Evolutionary conservation across 2,113 vertebrate species (phyloP).

Genomic region (Cephalopterus ornatus): DNA sequence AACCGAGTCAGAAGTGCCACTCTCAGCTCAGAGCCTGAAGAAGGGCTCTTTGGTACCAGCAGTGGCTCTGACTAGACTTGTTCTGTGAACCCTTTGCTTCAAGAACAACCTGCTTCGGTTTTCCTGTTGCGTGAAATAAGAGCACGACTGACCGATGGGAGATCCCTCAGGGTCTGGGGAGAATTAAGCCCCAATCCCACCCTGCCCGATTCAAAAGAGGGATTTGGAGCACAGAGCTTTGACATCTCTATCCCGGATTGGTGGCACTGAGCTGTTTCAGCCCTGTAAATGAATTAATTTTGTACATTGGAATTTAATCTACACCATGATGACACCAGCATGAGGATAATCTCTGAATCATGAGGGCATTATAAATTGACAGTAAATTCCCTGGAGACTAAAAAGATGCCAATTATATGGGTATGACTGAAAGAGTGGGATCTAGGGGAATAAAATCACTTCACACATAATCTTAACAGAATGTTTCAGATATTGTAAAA

Average conservation of each 20-base stretch:
- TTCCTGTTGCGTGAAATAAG: not conserved
- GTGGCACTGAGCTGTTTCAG: not conserved
- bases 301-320: not conserved
- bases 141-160: not conserved
- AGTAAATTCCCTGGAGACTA: not conserved
- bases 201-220: not conserved
- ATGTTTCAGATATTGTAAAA: not conserved
- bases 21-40: not conserved
- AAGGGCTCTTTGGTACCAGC: not conserved
- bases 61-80: not conserved
- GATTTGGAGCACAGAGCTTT: not conserved
- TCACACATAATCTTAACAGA: not conserved
- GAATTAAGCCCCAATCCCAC: accelerated
- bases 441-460: not conserved
- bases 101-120: not conserved
- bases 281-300: not conserved
- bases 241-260: accelerated
- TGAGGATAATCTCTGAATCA: not conserved
- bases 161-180: not conserved
- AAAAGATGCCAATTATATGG: not conserved
- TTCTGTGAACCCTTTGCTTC: not conserved
- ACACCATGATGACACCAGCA: not conserved
- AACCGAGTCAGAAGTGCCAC: not conserved
- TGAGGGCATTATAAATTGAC: not conserved
- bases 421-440: not conserved